Evolutionary conservation across 2,797 vertebrate genomes (phyloP).

Genomic region (Gobionotothen gibberifrons): DNA sequence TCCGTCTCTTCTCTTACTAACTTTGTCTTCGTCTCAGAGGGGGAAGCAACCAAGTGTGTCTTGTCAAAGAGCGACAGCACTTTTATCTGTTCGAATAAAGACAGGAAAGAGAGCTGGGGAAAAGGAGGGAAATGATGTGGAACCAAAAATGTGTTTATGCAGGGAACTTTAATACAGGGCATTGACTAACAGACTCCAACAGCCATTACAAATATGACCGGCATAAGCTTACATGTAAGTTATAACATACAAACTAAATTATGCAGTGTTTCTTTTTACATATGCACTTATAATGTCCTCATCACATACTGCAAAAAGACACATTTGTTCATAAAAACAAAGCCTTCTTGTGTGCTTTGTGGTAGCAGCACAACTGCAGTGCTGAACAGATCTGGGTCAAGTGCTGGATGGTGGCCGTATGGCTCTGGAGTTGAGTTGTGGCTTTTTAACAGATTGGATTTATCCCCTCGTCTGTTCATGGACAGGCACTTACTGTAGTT

Average conservation of each 20-base stretch:
- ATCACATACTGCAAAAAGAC: conserved; percentile 1
- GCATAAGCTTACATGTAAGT: conserved; percentile 31
- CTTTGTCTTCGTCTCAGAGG: conserved; percentile 50
- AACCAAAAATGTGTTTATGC: conserved; percentile 54
- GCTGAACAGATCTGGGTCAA: conserved; percentile 71
- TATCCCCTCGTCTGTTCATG: conserved; percentile 61
- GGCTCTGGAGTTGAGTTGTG: conserved; percentile 55
- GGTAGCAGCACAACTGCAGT: conserved; percentile 23
- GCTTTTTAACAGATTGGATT: conserved; percentile 78
- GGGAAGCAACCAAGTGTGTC: conserved; percentile 45
- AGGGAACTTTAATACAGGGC: conserved; percentile 23
- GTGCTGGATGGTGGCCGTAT: conserved; percentile 49
- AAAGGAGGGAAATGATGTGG: conserved; percentile 31
- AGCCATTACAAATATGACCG: conserved; percentile 22
- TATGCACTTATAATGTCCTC: not conserved
- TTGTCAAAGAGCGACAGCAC: conserved; percentile 61
- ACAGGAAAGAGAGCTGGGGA: conserved; percentile 6
- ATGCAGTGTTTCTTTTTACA: conserved; percentile 3
- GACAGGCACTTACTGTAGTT: conserved; percentile 50
- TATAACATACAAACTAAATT: conserved; percentile 15
- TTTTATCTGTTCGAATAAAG: conserved; percentile 71
- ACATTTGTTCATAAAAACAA: conserved; percentile 40
- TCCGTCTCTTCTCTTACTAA: conserved; percentile 47
- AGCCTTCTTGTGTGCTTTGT: conserved; percentile 10
- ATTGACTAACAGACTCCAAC: conserved; percentile 32